phyloP scores from a whole-genome alignment of 2,797 vertebrate genomes.

The Meriones psammophilus region DNA sequence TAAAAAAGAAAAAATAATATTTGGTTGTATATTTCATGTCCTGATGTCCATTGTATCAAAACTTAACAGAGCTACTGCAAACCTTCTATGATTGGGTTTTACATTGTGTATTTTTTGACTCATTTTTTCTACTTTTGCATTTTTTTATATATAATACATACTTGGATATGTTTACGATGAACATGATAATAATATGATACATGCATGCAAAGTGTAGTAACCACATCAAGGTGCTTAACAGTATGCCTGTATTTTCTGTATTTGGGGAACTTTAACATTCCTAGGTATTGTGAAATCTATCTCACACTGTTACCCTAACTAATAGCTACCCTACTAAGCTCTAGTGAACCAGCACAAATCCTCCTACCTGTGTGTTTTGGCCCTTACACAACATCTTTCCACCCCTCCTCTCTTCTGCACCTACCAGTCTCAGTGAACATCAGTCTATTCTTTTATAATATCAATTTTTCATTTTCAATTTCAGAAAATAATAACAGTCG shows the following conservation, averaged over 20 bases:
- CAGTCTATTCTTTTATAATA: neutral
- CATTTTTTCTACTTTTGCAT: neutral
- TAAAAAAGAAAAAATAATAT: neutral
- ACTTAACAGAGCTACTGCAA: constrained; percentile 13
- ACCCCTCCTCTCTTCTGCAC: neutral
- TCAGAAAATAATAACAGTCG: neutral
- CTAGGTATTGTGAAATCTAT: neutral
- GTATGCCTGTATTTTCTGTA: neutral
- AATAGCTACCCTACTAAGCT: neutral
- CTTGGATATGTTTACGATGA: neutral
- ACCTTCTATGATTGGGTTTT: constrained; percentile 9
- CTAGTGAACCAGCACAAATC: neutral
- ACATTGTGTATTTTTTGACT: neutral
- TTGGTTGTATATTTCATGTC: neutral
- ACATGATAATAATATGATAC: neutral
- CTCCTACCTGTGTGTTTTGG: neutral
- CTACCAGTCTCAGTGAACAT: neutral
- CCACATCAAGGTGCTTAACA: neutral
- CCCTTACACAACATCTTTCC: neutral
- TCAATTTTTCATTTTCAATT: neutral
- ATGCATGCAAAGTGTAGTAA: neutral
- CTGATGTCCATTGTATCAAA: neutral
- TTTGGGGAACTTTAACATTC: neutral
- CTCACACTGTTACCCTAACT: neutral
- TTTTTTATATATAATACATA: neutral